Percentiles rank a stretch among this genome's conserved stretches.
Evolutionary conservation across 1,140 invertebrate genomes (phyloP).

Genomic region (Drosophila elegans): DNA sequence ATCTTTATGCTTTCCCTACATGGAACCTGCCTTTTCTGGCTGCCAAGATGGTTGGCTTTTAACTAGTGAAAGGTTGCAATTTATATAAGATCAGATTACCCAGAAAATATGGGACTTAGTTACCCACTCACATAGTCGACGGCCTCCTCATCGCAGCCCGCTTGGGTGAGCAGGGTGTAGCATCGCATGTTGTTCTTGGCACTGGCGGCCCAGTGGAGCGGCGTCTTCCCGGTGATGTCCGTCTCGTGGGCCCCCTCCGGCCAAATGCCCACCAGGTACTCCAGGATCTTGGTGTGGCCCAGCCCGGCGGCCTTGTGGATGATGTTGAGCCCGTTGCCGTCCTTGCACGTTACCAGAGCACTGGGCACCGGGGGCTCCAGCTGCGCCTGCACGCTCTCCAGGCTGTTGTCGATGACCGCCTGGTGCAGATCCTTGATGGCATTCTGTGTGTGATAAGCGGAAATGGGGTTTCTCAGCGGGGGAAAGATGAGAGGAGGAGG

Average conservation of each 20-base stretch:
- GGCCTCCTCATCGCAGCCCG: constrained; percentile 91
- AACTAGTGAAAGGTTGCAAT: too few species aligned
- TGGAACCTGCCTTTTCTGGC: too few species aligned
- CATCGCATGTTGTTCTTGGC: constrained; percentile 89
- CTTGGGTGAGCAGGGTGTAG: constrained; percentile 90
- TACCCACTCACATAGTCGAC: constrained; percentile 91
- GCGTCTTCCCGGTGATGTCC: constrained; percentile 94
- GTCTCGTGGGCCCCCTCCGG: constrained; percentile 88
- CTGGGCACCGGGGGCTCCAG: constrained; percentile 89
- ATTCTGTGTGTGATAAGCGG: constrained; percentile 86
- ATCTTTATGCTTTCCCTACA: too few species aligned
- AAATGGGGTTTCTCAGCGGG: background rate
- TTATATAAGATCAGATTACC: too few species aligned
- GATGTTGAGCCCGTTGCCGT: constrained; percentile 91
- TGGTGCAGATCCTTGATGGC: constrained; percentile 93
- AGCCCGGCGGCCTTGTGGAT: constrained; percentile 94
- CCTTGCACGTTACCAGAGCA: constrained; percentile 91
- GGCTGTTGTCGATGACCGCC: constrained; percentile 90
- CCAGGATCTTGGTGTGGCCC: constrained; percentile 89
- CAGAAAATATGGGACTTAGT: background rate
- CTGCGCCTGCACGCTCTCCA: constrained; percentile 89
- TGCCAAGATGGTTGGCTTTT: too few species aligned
- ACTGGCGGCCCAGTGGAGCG: constrained; percentile 95
- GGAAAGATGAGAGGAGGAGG: too few species aligned
- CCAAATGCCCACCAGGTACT: constrained; percentile 90